These are phyloP conservation scores for Corythornis cristatus DNA, from an alignment of 2,113 vertebrate species.

Conservation along the genomic window DNA sequence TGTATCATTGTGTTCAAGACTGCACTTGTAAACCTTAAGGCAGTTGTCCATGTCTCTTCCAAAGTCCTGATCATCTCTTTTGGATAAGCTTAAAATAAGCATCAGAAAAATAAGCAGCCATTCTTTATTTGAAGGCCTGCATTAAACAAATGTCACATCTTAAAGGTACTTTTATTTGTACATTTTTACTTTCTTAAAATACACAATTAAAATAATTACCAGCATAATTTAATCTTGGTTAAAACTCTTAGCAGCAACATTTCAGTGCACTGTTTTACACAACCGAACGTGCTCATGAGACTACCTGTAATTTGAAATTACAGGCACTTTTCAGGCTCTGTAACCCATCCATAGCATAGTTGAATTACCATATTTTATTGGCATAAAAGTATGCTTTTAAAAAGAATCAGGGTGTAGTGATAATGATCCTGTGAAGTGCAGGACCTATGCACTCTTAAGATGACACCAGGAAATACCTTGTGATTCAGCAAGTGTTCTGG, in stretches of 20 bases:
- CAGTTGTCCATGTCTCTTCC: background rate
- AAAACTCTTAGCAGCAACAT: background rate
- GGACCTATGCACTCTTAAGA: background rate
- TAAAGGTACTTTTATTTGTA: background rate
- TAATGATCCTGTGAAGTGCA: background rate
- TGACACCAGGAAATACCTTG: background rate
- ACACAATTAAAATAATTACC: background rate
- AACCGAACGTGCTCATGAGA: background rate
- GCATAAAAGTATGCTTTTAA: background rate
- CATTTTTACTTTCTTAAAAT: background rate
- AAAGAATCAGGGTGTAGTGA: fast-evolving
- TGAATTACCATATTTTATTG: no score
- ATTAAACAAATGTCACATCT: background rate
- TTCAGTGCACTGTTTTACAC: background rate
- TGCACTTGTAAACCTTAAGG: background rate
- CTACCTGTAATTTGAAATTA: background rate
- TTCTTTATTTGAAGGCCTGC: background rate
- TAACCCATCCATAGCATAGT: background rate
- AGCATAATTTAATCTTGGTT: background rate
- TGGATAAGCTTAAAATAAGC: background rate
- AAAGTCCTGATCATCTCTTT: background rate
- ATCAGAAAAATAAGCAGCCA: background rate
- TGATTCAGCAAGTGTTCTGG: background rate
- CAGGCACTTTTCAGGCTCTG: background rate
- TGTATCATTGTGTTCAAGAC: background rate